Evolutionary conservation across 1,140 invertebrate species (phyloP), one percentile per base, ranked within the genome.

Genomic region (Solen grandis): DNA sequence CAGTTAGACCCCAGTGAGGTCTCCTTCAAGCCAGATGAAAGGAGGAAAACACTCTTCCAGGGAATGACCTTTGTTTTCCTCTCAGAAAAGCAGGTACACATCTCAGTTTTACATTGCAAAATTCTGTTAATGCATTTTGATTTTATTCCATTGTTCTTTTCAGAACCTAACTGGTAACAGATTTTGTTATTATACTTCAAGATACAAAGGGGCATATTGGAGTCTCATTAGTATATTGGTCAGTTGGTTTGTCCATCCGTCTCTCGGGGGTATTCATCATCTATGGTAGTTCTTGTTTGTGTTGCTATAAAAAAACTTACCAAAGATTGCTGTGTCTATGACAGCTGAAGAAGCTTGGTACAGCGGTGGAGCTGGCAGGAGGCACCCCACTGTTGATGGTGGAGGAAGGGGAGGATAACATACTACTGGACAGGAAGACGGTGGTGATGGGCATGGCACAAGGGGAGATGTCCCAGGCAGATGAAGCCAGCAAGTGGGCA

Each of bases 61-160:
- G 93, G 93, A 2, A 95, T 94, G 88, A 94, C 90, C 38, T 94
- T 95, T 85, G 90, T 95, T 14, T 95, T 95, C 85, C 92, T 94
- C 74, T 93, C 93, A 69, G 89, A 90, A 50, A 93, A 93, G 77
- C 94, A 95, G 88, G 91, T 93, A 82, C 41, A 46, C 8, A 46
- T 46, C 19, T 46, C 41, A n/a, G n/a, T n/a, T n/a, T n/a, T n/a
- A n/a, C n/a, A n/a, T n/a, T n/a, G n/a, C n/a, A n/a, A n/a, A n/a
- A n/a, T n/a, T n/a, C n/a, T n/a, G n/a, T n/a, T n/a, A n/a, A n/a
- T n/a, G n/a, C n/a, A n/a, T n/a, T n/a, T n/a, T n/a, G n/a, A n/a
- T n/a, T n/a, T n/a, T n/a, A n/a, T n/a, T n/a, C n/a, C n/a, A n/a
- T n/a, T n/a, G n/a, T n/a, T n/a, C n/a, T n/a, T n/a, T n/a, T n/a